A percentile compares a stretch with the other conserved stretches of the same genome.
These are phyloP conservation scores for Catocala nupta DNA, from an alignment of 2,888 invertebrate species.

Conservation along the genomic window DNA sequence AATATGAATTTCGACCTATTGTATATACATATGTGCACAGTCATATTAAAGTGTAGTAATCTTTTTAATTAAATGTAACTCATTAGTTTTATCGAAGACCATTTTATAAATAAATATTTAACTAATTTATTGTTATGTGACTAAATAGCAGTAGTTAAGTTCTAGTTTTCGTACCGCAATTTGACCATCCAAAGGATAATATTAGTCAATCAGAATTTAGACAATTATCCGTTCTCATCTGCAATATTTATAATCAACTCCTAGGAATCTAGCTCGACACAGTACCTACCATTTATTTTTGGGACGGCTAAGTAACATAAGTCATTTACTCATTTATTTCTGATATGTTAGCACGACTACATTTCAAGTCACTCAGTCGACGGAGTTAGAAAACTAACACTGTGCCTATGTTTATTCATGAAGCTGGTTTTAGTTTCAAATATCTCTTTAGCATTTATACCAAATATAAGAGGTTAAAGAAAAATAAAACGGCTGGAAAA, in stretches of 20 bases:
- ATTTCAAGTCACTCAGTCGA: background rate
- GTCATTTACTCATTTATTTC: conserved; percentile 2
- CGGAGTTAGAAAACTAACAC: background rate
- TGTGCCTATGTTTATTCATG: background rate
- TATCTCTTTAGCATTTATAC: background rate
- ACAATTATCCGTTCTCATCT: conserved; percentile 4
- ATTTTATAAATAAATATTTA: too few relatives aligned
- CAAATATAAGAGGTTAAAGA: background rate
- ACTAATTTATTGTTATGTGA: too few relatives aligned
- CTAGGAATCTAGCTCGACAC: background rate
- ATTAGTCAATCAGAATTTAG: background rate
- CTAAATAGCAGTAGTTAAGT: too few relatives aligned
- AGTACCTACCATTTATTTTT: background rate
- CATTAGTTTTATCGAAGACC: too few relatives aligned
- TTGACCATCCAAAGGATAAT: too few relatives aligned
- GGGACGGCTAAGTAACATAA: background rate
- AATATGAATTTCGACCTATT: too few relatives aligned
- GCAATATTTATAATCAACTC: conserved; percentile 14
- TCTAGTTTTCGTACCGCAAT: too few relatives aligned
- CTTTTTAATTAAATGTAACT: too few relatives aligned
- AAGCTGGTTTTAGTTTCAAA: too few relatives aligned
- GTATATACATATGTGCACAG: too few relatives aligned
- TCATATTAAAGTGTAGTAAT: too few relatives aligned
- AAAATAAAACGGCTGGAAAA: conserved; percentile 1
- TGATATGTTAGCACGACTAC: background rate